Evolutionary conservation across 2,113 vertebrate genomes (phyloP).

Genomic region (Phodopus roborovskii): DNA sequence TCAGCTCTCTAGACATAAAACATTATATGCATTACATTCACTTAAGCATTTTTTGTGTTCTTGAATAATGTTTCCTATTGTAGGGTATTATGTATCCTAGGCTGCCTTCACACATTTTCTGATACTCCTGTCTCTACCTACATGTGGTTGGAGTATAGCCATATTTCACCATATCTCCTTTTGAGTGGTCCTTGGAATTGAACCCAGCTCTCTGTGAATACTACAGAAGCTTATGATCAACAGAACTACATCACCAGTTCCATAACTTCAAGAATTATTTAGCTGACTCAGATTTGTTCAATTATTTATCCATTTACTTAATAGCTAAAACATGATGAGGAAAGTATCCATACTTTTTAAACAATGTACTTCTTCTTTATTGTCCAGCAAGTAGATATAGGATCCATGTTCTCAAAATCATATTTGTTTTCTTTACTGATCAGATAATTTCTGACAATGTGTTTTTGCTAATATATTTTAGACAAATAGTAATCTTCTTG

Average conservation of each 20-base stretch:
- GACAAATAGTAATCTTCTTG: not conserved
- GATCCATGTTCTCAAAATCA: not conserved
- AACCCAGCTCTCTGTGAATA: not conserved
- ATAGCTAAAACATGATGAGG: not conserved
- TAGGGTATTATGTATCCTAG: not conserved
- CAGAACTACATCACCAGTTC: not conserved
- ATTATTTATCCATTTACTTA: not conserved
- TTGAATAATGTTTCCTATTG: not conserved
- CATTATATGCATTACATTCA: not conserved
- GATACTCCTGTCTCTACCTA: not conserved
- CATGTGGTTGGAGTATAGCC: not conserved
- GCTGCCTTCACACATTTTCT: not conserved
- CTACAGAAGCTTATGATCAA: not conserved
- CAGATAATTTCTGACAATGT: not conserved
- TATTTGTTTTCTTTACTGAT: not conserved
- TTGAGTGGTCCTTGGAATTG: not conserved
- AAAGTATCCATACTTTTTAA: not conserved
- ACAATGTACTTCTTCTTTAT: not conserved
- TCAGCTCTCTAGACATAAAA: not conserved
- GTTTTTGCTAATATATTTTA: conserved; percentile 9
- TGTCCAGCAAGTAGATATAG: not conserved
- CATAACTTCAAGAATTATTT: not conserved
- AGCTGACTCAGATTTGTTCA: not conserved
- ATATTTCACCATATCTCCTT: not conserved
- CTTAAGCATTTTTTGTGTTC: not conserved